Evolutionary conservation across 2,888 invertebrate species (phyloP), one percentile per base, ranked within the genome.

Genomic region (Stenotaenia linearis): DNA sequence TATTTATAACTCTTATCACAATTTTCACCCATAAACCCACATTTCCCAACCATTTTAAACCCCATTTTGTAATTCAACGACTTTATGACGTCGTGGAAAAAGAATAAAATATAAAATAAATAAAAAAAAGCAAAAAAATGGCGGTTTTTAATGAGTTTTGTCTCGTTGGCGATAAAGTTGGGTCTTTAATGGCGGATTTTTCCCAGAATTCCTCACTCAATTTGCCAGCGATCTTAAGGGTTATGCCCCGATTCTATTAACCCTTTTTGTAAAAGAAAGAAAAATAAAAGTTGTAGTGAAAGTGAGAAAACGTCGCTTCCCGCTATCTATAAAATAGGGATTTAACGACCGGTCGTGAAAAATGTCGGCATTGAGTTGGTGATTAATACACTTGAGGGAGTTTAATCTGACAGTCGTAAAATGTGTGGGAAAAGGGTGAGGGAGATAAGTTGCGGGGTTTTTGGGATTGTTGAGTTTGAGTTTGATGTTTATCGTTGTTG

Each of bases 101-200:
- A 69, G 69, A 18, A 50, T 50, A 50, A 69, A 69, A 69, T 69
- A 69, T n/a, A n/a, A n/a, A n/a, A n/a, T n/a, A n/a, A n/a, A n/a
- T n/a, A n/a, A n/a, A n/a, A n/a, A n/a, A n/a, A n/a, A n/a, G n/a
- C n/a, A n/a, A n/a, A 69, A 50, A 69, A 12, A 69, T 69, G 69
- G 69, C 69, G 61, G 69, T 3, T 69, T 69, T 50, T 69, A 69
- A 69, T 28, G 69, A 69, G 69, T 69, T 69, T 69, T 69, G 69
- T 69, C 69, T 50, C 50, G n/a, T 12, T 25, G 25, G 69, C 25
- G 28, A 69, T 69, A 69, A 69, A 69, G 25, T 2, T 23, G 12
- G 69, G 12, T 9, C 25, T 69, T 69, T 69, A 28, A 69, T 69
- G 69, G 69, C 69, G 12, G 25, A 25, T 18, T 69, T 69, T 69